phyloP scores from a whole-genome alignment of 2,888 invertebrate species.

The Drosophila paramelanica region DNA sequence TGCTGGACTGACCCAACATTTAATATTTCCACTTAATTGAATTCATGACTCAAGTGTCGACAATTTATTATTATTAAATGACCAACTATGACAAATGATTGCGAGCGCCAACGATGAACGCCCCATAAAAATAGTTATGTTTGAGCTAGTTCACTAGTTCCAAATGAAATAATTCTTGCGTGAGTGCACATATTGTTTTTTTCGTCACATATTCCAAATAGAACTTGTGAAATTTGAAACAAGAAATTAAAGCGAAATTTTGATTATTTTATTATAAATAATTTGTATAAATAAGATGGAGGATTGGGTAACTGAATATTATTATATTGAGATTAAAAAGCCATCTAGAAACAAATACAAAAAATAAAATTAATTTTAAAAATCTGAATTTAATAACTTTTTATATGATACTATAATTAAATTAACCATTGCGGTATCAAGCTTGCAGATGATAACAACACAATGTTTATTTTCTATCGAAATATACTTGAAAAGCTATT shows the following conservation, averaged over 20 bases:
- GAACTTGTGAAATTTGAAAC: not conserved
- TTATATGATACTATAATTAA: too few species aligned
- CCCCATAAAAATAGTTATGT: not conserved
- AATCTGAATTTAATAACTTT: too few species aligned
- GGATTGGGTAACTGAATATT: too few species aligned
- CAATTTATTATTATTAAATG: conserved; percentile 66
- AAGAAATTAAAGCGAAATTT: not conserved
- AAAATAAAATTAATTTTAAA: too few species aligned
- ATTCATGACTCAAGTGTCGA: conserved; percentile 52
- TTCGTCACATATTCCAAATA: too few species aligned
- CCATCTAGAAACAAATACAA: too few species aligned
- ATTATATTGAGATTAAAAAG: too few species aligned
- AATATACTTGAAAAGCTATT: not conserved
- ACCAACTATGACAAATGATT: conserved; percentile 59
- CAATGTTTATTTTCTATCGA: not conserved
- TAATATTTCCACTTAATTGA: conserved; percentile 62
- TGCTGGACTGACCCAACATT: conserved; percentile 39
- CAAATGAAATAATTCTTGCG: not conserved
- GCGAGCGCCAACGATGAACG: conserved; percentile 7
- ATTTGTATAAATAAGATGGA: too few species aligned
- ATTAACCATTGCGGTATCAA: too few species aligned
- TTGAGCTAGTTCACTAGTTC: not conserved
- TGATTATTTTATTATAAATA: too few species aligned
- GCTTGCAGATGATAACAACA: too few species aligned
- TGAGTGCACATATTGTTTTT: not conserved